These are phyloP conservation scores for Ammospiza nelsoni DNA, from an alignment of 2,113 vertebrate species.

Conservation along the genomic window DNA sequence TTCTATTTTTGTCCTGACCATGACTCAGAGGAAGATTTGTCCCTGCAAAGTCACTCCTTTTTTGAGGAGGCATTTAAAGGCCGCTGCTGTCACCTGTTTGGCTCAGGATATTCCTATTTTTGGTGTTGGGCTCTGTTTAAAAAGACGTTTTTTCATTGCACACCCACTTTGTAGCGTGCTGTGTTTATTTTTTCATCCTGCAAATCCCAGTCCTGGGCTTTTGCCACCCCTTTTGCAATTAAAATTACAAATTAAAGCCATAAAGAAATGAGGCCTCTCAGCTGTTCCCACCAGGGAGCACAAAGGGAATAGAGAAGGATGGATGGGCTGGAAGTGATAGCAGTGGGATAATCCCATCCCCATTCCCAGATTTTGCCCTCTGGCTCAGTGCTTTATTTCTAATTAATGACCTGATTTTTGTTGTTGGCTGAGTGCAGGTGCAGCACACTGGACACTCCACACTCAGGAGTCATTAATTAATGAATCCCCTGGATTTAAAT, in stretches of 20 bases:
- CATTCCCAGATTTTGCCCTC: neutral
- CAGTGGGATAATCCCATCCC: neutral
- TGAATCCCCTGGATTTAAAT: neutral
- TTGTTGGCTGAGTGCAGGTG: fast-evolving
- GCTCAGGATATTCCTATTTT: neutral
- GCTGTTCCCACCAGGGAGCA: neutral
- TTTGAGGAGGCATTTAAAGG: neutral
- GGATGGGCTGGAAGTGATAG: neutral
- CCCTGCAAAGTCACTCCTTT: neutral
- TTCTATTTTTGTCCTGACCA: neutral
- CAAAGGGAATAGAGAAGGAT: neutral
- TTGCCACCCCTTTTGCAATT: neutral
- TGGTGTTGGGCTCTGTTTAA: neutral
- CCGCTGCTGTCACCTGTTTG: neutral
- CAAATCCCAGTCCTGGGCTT: neutral
- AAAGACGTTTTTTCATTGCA: neutral
- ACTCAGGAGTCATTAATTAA: neutral
- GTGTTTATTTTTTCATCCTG: neutral
- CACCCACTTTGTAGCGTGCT: neutral
- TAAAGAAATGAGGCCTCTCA: neutral
- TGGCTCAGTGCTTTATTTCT: neutral
- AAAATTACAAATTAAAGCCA: neutral
- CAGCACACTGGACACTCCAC: fast-evolving
- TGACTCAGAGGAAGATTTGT: neutral
- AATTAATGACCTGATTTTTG: neutral